Evolutionary conservation across 2,888 invertebrate genomes (phyloP).

Genomic region (Prosopocoilus inquinatus): DNA sequence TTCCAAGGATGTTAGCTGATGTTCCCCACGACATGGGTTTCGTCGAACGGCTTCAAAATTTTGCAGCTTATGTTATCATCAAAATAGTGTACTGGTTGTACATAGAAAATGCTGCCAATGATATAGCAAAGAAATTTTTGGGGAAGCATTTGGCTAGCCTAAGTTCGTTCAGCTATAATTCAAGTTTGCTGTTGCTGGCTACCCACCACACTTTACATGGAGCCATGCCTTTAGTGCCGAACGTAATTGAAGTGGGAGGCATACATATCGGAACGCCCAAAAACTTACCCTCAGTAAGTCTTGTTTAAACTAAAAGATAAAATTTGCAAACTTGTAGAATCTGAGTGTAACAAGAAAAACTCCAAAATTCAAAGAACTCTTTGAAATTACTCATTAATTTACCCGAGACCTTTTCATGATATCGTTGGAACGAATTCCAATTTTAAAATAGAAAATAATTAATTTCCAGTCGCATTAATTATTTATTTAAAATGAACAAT

Average conservation of each 20-base stretch:
- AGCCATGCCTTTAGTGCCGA: slow-evolving; percentile 50
- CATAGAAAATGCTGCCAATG: not conserved
- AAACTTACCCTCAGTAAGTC: slow-evolving; percentile 29
- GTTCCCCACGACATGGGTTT: slow-evolving; percentile 32
- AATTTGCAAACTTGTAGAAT: too few relatives aligned
- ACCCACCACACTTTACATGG: slow-evolving; percentile 50
- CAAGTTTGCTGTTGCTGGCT: slow-evolving; percentile 53
- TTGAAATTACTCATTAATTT: too few relatives aligned
- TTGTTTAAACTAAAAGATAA: too few relatives aligned
- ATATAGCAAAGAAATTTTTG: slow-evolving; percentile 25
- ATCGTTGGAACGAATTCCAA: too few relatives aligned
- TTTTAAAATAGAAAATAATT: too few relatives aligned
- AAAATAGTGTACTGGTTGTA: not conserved
- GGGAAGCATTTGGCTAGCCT: slow-evolving; percentile 36
- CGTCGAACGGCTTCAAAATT: slow-evolving; percentile 28
- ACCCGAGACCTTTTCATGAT: too few relatives aligned
- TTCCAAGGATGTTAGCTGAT: slow-evolving; percentile 49
- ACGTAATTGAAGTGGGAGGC: slow-evolving; percentile 55
- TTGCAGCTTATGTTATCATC: slow-evolving; percentile 10
- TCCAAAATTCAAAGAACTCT: too few relatives aligned
- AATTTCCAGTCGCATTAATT: too few relatives aligned
- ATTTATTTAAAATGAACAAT: too few relatives aligned
- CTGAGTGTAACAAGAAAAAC: too few relatives aligned
- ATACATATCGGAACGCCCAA: slow-evolving; percentile 50
- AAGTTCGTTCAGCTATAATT: slow-evolving; percentile 48